phyloP scores from a whole-genome alignment of 2,113 vertebrate species.

The Corynorhinus townsendii region DNA sequence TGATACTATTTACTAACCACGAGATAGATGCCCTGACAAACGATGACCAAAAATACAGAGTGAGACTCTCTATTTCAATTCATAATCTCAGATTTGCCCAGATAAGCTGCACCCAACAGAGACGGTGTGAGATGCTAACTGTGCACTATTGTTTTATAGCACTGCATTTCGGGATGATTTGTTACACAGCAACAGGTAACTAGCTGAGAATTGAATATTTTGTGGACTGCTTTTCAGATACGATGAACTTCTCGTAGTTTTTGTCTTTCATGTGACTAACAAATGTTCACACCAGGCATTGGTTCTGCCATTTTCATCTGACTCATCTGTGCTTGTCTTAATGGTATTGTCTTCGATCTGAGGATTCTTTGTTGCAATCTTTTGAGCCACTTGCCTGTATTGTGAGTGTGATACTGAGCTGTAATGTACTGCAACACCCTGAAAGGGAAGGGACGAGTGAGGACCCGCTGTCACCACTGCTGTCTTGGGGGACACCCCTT shows the following conservation, averaged over 20 bases:
- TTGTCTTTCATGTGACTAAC: background rate
- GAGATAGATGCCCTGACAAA: conserved; percentile 28
- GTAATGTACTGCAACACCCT: too few relatives aligned
- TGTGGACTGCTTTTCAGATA: background rate
- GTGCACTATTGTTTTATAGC: background rate
- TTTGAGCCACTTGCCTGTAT: background rate
- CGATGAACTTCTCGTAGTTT: background rate
- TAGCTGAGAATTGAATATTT: background rate
- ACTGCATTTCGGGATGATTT: background rate
- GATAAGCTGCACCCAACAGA: background rate
- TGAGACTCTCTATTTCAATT: too few relatives aligned
- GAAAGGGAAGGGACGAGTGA: background rate
- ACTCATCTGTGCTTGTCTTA: background rate
- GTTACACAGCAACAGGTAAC: background rate
- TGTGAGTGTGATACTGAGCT: background rate
- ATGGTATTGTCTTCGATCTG: background rate
- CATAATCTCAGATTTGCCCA: background rate
- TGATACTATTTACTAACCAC: background rate
- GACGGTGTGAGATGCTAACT: background rate
- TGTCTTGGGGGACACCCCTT: background rate
- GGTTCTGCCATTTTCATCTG: background rate
- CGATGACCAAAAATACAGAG: background rate
- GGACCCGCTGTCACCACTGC: background rate
- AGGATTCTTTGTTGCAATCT: background rate
- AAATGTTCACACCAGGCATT: background rate